phyloP scores from a whole-genome alignment of 1,140 invertebrate genomes.

The Cherax destructor region DNA sequence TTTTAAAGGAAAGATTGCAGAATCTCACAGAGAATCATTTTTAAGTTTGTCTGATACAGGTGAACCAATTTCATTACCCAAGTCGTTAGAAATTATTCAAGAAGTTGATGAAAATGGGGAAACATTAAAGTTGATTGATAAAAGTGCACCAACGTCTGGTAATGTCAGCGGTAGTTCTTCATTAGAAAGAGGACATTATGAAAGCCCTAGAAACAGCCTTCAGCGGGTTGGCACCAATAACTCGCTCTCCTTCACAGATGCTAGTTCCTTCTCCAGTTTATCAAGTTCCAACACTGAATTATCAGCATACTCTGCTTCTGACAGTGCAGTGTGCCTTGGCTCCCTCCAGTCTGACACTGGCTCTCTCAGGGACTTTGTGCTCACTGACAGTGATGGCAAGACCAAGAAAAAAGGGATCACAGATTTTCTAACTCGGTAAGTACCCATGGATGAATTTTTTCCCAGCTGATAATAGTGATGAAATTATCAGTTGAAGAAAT shows the following conservation, averaged over 20 bases:
- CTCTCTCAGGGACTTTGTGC: slow-evolving; percentile 50
- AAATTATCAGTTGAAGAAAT: too few species aligned
- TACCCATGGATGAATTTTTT: not conserved
- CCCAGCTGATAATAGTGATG: too few species aligned
- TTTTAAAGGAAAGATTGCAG: slow-evolving; percentile 19
- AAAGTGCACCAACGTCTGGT: slow-evolving; percentile 17
- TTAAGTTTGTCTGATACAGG: slow-evolving; percentile 8
- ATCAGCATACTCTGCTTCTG: slow-evolving; percentile 53
- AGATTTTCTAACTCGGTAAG: slow-evolving; percentile 52
- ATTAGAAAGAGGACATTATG: slow-evolving; percentile 58
- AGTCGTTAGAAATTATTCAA: slow-evolving; percentile 59
- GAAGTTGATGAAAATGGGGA: slow-evolving; percentile 58
- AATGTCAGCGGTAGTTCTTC: slow-evolving; percentile 63
- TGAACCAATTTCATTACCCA: slow-evolving; percentile 22
- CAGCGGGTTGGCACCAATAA: slow-evolving; percentile 67
- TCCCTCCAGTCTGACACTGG: slow-evolving; percentile 54
- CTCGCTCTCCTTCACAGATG: slow-evolving; percentile 74
- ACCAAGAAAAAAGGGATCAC: slow-evolving; percentile 56
- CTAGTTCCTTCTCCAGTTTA: slow-evolving; percentile 76
- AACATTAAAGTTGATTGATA: slow-evolving; percentile 40
- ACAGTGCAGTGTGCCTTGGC: slow-evolving; percentile 59
- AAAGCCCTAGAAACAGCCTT: slow-evolving; percentile 67
- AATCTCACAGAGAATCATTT: slow-evolving; percentile 52
- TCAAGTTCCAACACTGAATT: slow-evolving; percentile 73
- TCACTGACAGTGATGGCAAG: slow-evolving; percentile 49